Conservation (phyloP, 2,797 vertebrate species). For the Chelon labrosus region DNA sequence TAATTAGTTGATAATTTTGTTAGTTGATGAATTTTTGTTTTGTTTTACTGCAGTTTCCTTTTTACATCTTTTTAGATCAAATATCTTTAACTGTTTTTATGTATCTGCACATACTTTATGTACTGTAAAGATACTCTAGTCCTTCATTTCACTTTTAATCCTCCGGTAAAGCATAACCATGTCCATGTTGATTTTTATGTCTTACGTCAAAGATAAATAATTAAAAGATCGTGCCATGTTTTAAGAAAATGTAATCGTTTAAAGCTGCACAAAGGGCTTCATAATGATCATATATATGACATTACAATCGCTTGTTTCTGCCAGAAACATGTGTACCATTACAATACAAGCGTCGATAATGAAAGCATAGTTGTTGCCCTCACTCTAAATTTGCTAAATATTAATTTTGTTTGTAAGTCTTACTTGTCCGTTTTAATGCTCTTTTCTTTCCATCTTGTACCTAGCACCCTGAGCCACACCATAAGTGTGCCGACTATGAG, state of each 20-base stretch:
- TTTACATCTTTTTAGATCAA: too few relatives aligned
- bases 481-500: slow-evolving; percentile 88
- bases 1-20: too few relatives aligned
- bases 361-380: neutral
- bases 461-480: slow-evolving; percentile 78
- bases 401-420: neutral
- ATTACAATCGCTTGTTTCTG: neutral
- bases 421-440: slow-evolving; percentile 12
- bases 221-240: neutral
- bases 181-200: neutral
- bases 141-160: too few relatives aligned
- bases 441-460: slow-evolving; percentile 2
- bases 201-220: neutral
- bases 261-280: neutral
- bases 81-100: too few relatives aligned
- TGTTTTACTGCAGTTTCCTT: too few relatives aligned
- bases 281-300: neutral
- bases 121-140: too few relatives aligned
- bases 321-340: neutral
- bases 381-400: neutral
- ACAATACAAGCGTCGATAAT: neutral
- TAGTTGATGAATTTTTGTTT: too few relatives aligned
- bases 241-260: neutral
- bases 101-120: too few relatives aligned
- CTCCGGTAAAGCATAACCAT: too few relatives aligned